Evolutionary conservation across 2,113 vertebrate genomes (phyloP).

Genomic region (Esox niger): DNA sequence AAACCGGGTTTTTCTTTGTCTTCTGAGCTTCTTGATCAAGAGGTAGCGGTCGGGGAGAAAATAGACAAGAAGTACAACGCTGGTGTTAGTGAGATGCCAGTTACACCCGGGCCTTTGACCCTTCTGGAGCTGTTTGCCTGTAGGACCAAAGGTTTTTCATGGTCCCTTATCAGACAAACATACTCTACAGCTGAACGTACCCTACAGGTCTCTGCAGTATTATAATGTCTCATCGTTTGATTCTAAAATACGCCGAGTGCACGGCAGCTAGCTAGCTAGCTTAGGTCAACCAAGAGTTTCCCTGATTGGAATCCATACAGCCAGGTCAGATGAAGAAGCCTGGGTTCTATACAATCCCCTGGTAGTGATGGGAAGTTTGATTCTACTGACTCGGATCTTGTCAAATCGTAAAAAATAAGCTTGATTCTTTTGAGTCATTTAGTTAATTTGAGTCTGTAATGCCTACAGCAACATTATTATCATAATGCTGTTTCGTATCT

Average conservation of each 20-base stretch:
- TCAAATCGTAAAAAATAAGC: too few species aligned
- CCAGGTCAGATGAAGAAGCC: conserved; percentile 8
- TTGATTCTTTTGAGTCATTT: too few species aligned
- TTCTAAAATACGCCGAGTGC: conserved; percentile 21
- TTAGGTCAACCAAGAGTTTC: conserved; percentile 15
- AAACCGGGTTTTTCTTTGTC: conserved; percentile 51
- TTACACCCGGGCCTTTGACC: conserved; percentile 8
- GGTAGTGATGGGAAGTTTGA: too few species aligned
- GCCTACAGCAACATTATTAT: too few species aligned
- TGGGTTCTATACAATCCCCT: conserved; percentile 19
- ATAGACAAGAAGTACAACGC: conserved; percentile 34
- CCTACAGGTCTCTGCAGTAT: conserved; percentile 6
- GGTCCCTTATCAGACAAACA: conserved; percentile 32
- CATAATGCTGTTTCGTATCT: too few species aligned
- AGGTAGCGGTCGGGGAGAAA: conserved; percentile 32
- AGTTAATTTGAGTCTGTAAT: too few species aligned
- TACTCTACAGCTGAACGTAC: conserved; percentile 10
- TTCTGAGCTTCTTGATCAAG: conserved; percentile 58
- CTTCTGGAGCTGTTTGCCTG: conserved; percentile 45
- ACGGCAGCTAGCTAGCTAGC: conserved; percentile 16
- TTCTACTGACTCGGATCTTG: too few species aligned
- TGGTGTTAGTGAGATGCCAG: conserved; percentile 47
- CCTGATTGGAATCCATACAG: neutral
- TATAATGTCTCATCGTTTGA: conserved; percentile 18
- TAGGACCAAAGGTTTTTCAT: conserved; percentile 44